These are phyloP conservation scores for Xyrauchen texanus DNA, from an alignment of 2,113 vertebrate genomes.

Conservation along the genomic window DNA sequence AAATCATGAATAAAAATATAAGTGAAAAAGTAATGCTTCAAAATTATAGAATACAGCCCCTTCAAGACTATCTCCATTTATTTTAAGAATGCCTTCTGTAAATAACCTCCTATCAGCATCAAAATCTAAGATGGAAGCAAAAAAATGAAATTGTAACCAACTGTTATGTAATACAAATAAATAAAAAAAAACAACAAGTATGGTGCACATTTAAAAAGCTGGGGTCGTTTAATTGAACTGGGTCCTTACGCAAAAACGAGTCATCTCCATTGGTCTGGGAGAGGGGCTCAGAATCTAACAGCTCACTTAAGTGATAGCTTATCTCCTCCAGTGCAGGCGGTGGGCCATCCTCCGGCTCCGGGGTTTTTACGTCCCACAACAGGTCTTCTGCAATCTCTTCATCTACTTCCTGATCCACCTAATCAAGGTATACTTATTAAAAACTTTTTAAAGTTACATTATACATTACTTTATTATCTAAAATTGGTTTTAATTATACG, in stretches of 20 bases:
- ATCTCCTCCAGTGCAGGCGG: conserved; percentile 47
- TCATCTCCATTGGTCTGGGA: conserved; percentile 46
- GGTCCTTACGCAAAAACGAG: conserved; percentile 54
- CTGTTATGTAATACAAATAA: not conserved
- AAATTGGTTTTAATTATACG: too few relatives aligned
- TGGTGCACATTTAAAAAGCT: not conserved
- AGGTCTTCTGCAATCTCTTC: conserved; percentile 6
- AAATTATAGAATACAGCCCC: too few relatives aligned
- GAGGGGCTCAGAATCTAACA: conserved; percentile 49
- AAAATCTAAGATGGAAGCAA: conserved; percentile 20
- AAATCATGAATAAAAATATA: too few relatives aligned
- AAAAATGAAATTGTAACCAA: not conserved
- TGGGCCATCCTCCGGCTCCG: conserved; percentile 39
- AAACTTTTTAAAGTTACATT: not conserved
- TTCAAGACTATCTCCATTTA: too few relatives aligned
- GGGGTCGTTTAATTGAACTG: not conserved
- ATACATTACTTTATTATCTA: too few relatives aligned
- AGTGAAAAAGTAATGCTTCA: too few relatives aligned
- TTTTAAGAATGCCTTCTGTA: not conserved
- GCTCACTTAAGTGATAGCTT: conserved; percentile 48
- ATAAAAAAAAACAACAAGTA: not conserved
- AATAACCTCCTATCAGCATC: not conserved
- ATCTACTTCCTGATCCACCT: not conserved
- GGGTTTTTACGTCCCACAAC: conserved; percentile 48
- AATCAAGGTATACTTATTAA: not conserved